phyloP scores from a whole-genome alignment of 1,140 invertebrate species.

The Halictus rubicundus region DNA sequence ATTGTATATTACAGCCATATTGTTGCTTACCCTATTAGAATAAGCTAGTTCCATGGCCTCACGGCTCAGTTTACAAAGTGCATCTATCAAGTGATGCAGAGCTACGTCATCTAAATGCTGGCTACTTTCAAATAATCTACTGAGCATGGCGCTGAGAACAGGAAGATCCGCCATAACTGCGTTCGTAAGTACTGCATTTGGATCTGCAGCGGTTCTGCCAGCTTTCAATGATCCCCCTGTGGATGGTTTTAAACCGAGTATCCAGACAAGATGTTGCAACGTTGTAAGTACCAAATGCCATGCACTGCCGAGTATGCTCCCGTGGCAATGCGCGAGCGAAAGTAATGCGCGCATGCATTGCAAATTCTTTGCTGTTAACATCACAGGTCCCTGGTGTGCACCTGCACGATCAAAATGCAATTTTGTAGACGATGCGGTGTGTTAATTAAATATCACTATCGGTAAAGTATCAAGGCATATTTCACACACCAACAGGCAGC shows the following conservation, averaged over 20 bases:
- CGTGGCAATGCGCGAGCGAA: slow-evolving; percentile 94
- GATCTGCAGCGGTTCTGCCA: slow-evolving; percentile 86
- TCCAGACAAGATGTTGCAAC: slow-evolving; percentile 98
- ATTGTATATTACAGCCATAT: background rate
- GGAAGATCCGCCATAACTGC: slow-evolving; percentile 98
- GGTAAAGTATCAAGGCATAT: too few species aligned
- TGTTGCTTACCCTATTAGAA: slow-evolving; percentile 89
- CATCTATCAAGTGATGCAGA: slow-evolving; percentile 97
- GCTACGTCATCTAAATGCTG: slow-evolving; percentile 96
- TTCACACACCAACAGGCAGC: slow-evolving; percentile 83
- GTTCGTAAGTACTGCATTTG: slow-evolving; percentile 96
- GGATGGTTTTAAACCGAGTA: slow-evolving; percentile 96
- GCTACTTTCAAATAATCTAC: slow-evolving; percentile 96
- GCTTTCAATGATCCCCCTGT: slow-evolving; percentile 95
- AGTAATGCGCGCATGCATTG: slow-evolving; percentile 96
- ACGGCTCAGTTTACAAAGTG: slow-evolving; percentile 96
- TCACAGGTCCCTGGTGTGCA: slow-evolving; percentile 96
- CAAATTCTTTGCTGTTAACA: slow-evolving; percentile 98
- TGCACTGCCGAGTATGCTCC: slow-evolving; percentile 93
- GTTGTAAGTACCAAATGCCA: slow-evolving; percentile 98
- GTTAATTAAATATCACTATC: background rate
- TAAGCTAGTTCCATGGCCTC: slow-evolving; percentile 99
- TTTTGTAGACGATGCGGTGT: background rate
- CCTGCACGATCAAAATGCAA: slow-evolving; percentile 72
- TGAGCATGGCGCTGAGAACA: slow-evolving; percentile 95